Conservation (phyloP, 2,113 vertebrate species). For the Lathamus discolor region DNA sequence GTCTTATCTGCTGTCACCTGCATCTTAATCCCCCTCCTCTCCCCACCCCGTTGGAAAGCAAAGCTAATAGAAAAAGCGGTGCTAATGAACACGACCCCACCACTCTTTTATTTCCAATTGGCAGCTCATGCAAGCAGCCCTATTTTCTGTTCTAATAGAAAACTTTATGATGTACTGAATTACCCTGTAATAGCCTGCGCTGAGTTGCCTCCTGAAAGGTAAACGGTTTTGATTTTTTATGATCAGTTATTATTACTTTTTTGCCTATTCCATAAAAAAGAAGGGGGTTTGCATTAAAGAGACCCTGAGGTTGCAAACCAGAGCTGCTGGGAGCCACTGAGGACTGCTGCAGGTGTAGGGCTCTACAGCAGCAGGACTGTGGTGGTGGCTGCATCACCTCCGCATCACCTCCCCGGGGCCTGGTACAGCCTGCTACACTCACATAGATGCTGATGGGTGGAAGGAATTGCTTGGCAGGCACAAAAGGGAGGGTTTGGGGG, state of each 20-base stretch:
- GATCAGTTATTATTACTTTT: slow-evolving; percentile 18
- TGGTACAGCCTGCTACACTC: neutral
- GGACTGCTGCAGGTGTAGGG: neutral
- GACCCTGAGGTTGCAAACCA: neutral
- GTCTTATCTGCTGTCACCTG: neutral
- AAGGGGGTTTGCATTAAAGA: neutral
- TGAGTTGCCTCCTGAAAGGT: slow-evolving; percentile 56
- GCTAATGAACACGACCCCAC: slow-evolving; percentile 17
- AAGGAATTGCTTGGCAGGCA: neutral
- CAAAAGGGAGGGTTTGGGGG: neutral
- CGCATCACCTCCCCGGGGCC: neutral
- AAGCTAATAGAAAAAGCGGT: neutral
- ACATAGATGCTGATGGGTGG: neutral
- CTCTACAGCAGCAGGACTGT: neutral
- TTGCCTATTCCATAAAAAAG: slow-evolving; percentile 7
- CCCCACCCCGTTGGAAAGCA: neutral
- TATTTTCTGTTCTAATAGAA: slow-evolving; percentile 58
- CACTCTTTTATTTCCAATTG: slow-evolving; percentile 62
- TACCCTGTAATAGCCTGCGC: slow-evolving; percentile 32
- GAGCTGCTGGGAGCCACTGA: neutral
- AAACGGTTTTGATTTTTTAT: slow-evolving; percentile 57
- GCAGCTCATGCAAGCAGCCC: slow-evolving; percentile 43
- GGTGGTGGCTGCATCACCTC: neutral
- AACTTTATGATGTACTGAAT: slow-evolving; percentile 64
- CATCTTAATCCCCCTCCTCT: neutral